Conservation (phyloP, 2,797 vertebrate genomes). For the Crenichthys baileyi region DNA sequence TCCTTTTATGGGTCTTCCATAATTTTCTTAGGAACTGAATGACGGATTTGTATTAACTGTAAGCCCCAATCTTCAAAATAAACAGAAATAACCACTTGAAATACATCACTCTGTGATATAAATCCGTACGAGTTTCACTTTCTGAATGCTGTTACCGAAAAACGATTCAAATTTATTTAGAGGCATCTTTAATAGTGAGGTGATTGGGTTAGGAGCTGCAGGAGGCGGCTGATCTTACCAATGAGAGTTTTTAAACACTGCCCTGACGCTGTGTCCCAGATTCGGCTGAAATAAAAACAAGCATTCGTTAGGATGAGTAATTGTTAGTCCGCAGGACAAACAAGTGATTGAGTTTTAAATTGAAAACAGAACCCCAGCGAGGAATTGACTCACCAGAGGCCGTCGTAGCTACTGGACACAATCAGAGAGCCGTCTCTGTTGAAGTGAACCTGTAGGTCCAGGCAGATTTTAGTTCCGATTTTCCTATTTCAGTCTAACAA, state of each 20-base stretch:
- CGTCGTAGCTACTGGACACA: slow-evolving; percentile 98
- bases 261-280: slow-evolving; percentile 98
- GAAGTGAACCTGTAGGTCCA: slow-evolving; percentile 90
- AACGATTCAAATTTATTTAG: not conserved
- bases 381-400: slow-evolving; percentile 86
- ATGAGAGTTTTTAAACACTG: slow-evolving; percentile 99
- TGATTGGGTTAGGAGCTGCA: not conserved
- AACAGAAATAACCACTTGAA: not conserved
- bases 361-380: not conserved
- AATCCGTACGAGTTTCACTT: not conserved
- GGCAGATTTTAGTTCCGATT: not conserved
- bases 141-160: not conserved
- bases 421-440: slow-evolving; percentile 98
- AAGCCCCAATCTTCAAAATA: not conserved
- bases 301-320: not conserved
- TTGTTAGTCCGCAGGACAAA: not conserved
- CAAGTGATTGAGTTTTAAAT: not conserved
- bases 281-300: slow-evolving; percentile 83
- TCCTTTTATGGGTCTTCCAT: too few relatives aligned
- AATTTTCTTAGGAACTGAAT: too few relatives aligned
- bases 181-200: not conserved
- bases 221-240: slow-evolving; percentile 79
- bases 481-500: fast-evolving
- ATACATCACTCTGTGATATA: not conserved
- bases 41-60: too few relatives aligned